A percentile compares a stretch with the other conserved stretches of the same genome.
Evolutionary conservation across 1,140 invertebrate species (phyloP).

Genomic region (Zaprionus vittiger): DNA sequence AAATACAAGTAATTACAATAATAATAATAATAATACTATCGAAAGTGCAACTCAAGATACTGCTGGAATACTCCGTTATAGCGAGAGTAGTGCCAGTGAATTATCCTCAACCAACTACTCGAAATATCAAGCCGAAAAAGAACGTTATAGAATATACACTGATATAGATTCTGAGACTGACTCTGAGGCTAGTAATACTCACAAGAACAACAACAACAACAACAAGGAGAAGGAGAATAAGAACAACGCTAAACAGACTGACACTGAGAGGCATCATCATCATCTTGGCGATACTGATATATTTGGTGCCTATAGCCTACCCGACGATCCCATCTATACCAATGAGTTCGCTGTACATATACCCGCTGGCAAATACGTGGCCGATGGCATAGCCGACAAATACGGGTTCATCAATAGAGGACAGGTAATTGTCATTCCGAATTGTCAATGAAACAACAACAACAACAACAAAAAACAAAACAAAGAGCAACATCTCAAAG

Average conservation of each 20-base stretch:
- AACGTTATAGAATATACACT: constrained; percentile 21
- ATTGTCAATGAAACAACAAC: not conserved
- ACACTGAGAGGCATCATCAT: constrained; percentile 12
- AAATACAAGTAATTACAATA: constrained; percentile 14
- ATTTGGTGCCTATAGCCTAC: constrained; percentile 75
- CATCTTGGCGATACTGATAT: constrained; percentile 52
- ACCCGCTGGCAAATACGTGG: constrained; percentile 85
- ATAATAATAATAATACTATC: constrained; percentile 34
- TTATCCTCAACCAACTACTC: constrained; percentile 31
- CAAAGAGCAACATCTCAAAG: not conserved
- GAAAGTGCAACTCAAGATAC: constrained; percentile 45
- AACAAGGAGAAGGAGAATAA: constrained; percentile 20
- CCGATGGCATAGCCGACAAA: constrained; percentile 86
- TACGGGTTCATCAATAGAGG: constrained; percentile 88
- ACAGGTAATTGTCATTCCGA: constrained; percentile 85
- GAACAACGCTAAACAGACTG: constrained; percentile 22
- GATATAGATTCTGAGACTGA: constrained; percentile 43
- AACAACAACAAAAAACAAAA: not conserved
- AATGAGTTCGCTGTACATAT: constrained; percentile 89
- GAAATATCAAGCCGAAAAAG: constrained; percentile 30
- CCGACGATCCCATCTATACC: constrained; percentile 85
- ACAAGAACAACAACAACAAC: constrained; percentile 30
- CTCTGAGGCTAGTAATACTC: constrained; percentile 53
- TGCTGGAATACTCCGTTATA: constrained; percentile 46
- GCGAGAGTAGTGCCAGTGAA: constrained; percentile 28